Conservation (phyloP, 2,888 invertebrate genomes). For the Stenotaenia linearis region DNA sequence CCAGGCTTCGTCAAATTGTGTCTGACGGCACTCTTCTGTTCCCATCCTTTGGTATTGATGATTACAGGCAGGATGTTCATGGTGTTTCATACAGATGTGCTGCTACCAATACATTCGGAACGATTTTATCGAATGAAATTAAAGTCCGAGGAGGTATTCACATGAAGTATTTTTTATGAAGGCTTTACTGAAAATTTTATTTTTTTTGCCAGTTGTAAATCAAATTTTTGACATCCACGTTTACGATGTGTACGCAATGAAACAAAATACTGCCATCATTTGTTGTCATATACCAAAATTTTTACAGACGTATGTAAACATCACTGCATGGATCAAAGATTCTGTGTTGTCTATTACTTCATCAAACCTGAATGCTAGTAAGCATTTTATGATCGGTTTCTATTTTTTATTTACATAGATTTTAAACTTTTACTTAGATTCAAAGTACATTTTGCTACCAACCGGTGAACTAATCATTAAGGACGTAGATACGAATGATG, state of each 20-base stretch:
- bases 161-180: not conserved
- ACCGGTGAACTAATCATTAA: conserved; percentile 22
- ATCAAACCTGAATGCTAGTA: not conserved
- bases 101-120: conserved; percentile 39
- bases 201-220: not conserved
- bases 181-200: no score
- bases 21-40: conserved; percentile 40
- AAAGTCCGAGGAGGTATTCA: conserved; percentile 39
- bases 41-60: conserved; percentile 30
- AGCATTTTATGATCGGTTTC: not conserved
- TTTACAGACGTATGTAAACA: not conserved
- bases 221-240: not conserved
- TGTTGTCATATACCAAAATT: conserved; percentile 6
- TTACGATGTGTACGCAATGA: not conserved
- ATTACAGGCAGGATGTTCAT: conserved; percentile 39
- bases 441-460: conserved; percentile 33
- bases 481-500: not conserved
- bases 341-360: not conserved
- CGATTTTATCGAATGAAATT: conserved; percentile 39
- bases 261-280: conserved; percentile 10
- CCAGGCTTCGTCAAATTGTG: conserved; percentile 40
- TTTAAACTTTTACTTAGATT: conserved; percentile 31
- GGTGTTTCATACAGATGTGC: conserved; percentile 39
- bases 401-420: not conserved
- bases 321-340: conserved; percentile 12